A percentile compares a stretch with the other conserved stretches of the same genome.
phyloP scores from a whole-genome alignment of 1,140 invertebrate genomes.

The Pseudomyrmex flavicornis region DNA sequence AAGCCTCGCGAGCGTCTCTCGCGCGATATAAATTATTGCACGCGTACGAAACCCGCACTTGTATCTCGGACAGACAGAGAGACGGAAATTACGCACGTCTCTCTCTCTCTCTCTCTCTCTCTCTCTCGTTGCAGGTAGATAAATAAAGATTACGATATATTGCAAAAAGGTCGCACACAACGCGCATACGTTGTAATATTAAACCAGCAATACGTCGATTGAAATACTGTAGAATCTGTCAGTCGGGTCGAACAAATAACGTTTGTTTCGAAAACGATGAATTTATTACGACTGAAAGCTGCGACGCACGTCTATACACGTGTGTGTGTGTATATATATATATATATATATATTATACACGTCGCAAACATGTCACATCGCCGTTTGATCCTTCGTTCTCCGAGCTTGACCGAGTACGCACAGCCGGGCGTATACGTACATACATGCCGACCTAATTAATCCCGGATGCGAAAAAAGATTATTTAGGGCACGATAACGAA shows the following conservation, averaged over 20 bases:
- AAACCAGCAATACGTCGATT: not conserved
- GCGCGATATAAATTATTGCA: not conserved
- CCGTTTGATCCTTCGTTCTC: not conserved
- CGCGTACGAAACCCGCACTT: not conserved
- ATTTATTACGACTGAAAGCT: slow-evolving; percentile 6
- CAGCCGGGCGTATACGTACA: not conserved
- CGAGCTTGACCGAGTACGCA: too few species aligned
- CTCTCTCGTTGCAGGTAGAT: not conserved
- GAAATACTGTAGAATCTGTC: not conserved
- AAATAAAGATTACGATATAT: not conserved
- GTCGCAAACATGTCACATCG: not conserved
- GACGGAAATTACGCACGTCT: too few species aligned
- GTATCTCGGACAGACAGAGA: too few species aligned
- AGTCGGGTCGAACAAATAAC: not conserved
- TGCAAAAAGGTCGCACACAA: slow-evolving; percentile 23
- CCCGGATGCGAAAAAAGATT: slow-evolving; percentile 34
- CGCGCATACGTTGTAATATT: not conserved
- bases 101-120: too few species aligned
- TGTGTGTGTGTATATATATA: not conserved
- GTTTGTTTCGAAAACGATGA: not conserved
- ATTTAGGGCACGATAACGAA: slow-evolving; percentile 50
- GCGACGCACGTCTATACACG: too few species aligned
- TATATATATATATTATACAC: not conserved
- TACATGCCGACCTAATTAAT: slow-evolving; percentile 34
- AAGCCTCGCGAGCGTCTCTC: not conserved